Evolutionary conservation across 2,888 invertebrate genomes (phyloP).

Genomic region (Papilio demoleus): DNA sequence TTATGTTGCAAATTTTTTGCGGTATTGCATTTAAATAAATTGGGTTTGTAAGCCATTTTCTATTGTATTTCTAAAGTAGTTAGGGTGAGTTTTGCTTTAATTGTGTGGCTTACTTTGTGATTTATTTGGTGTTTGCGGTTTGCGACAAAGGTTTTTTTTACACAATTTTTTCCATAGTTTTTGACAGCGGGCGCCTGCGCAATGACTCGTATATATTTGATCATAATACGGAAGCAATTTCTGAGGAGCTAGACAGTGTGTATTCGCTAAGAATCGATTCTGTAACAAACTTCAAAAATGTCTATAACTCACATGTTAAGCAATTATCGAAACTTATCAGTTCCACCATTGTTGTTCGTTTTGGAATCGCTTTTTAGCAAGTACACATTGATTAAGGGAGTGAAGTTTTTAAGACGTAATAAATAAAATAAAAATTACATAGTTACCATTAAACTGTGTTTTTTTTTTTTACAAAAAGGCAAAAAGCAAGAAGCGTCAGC

Average conservation of each 20-base stretch:
- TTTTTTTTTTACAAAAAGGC: conserved; percentile 18
- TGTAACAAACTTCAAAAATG: too few relatives aligned
- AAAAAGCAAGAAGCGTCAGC: conserved; percentile 33
- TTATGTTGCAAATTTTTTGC: not conserved
- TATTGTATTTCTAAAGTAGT: not conserved
- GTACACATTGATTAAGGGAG: too few relatives aligned
- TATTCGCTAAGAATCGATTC: too few relatives aligned
- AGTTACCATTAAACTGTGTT: too few relatives aligned
- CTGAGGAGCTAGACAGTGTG: too few relatives aligned
- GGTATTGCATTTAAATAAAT: not conserved
- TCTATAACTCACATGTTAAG: too few relatives aligned
- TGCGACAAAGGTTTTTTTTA: conserved; percentile 51
- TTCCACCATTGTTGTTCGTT: too few relatives aligned
- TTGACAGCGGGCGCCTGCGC: conserved; percentile 51
- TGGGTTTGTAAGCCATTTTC: not conserved
- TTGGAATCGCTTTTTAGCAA: too few relatives aligned
- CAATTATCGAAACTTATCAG: too few relatives aligned
- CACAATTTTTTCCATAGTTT: conserved; percentile 34
- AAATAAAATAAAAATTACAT: too few relatives aligned
- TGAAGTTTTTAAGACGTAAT: too few relatives aligned
- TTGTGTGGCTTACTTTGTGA: not conserved
- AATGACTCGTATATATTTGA: conserved; percentile 50
- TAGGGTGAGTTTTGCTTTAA: not conserved
- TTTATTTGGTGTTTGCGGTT: conserved; percentile 45
- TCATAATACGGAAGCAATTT: conserved; percentile 42